These are phyloP conservation scores for Sphaerophoria rueppellii DNA, from an alignment of 2,888 invertebrate species.

Conservation along the genomic window DNA sequence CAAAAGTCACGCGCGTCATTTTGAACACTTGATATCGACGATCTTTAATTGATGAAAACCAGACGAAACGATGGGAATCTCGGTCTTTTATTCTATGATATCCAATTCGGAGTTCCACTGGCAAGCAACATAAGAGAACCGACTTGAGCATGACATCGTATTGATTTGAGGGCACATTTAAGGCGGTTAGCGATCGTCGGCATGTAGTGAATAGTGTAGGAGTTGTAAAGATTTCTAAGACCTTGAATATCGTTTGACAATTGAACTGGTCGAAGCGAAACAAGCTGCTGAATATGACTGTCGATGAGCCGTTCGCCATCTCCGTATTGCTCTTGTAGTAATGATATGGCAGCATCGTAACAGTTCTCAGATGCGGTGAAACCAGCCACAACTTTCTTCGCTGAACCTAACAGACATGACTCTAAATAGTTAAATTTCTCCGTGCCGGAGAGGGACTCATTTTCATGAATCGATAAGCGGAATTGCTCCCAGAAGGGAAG, in stretches of 20 bases:
- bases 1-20: too few relatives aligned
- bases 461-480: constrained; percentile 8
- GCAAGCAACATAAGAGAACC: not conserved
- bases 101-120: too few relatives aligned
- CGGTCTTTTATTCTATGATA: not conserved
- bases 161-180: constrained; percentile 22
- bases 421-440: constrained; percentile 57
- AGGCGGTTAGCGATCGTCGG: constrained; percentile 25
- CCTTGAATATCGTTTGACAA: too few relatives aligned
- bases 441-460: constrained; percentile 34
- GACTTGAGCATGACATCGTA: constrained; percentile 24
- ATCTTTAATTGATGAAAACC: constrained; percentile 7
- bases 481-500: too few relatives aligned
- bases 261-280: too few relatives aligned
- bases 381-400: constrained; percentile 41
- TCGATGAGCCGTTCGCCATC: constrained; percentile 56
- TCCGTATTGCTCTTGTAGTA: constrained; percentile 56
- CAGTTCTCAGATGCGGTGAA: constrained; percentile 58
- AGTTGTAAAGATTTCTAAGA: too few relatives aligned
- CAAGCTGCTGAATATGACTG: not conserved
- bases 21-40: not conserved
- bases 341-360: constrained; percentile 48
- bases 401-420: constrained; percentile 40
- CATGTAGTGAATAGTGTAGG: too few relatives aligned
- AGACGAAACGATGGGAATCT: not conserved